phyloP scores from a whole-genome alignment of 2,797 vertebrate genomes.

The Macroramphosus scolopax region DNA sequence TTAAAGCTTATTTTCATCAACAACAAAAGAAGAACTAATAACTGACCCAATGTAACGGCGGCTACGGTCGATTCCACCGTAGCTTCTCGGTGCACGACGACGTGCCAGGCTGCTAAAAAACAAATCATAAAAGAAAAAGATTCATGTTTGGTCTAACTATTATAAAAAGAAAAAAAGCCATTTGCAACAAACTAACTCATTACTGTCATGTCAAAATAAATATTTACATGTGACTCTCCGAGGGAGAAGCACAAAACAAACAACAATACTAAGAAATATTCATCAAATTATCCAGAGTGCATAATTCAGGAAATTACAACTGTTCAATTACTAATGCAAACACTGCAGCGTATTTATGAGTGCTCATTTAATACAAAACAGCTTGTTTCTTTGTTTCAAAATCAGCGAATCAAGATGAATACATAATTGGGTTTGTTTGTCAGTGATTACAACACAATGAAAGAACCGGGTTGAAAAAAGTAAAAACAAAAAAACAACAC shows the following conservation, averaged over 20 bases:
- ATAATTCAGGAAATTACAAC: constrained; percentile 55
- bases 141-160: constrained; percentile 62
- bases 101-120: constrained; percentile 46
- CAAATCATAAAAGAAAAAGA: constrained; percentile 34
- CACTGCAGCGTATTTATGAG: constrained; percentile 29
- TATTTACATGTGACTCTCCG: constrained; percentile 60
- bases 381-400: too few species aligned
- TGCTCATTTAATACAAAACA: constrained; percentile 33
- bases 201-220: constrained; percentile 50
- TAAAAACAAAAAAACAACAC: constrained; percentile 1
- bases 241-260: constrained; percentile 11
- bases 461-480: constrained; percentile 30
- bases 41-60: too few species aligned
- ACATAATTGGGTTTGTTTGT: constrained; percentile 16
- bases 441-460: constrained; percentile 45
- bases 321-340: constrained; percentile 33
- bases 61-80: constrained; percentile 31
- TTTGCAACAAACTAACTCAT: constrained; percentile 58
- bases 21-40: too few species aligned
- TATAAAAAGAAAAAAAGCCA: constrained; percentile 53
- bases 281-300: constrained; percentile 56
- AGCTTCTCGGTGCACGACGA: constrained; percentile 45
- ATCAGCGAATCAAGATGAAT: too few species aligned
- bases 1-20: constrained; percentile 71
- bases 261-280: constrained; percentile 40